A percentile compares a stretch with the other conserved stretches of the same genome.
phyloP scores from a whole-genome alignment of 2,113 vertebrate species.

The Addax nasomaculatus region DNA sequence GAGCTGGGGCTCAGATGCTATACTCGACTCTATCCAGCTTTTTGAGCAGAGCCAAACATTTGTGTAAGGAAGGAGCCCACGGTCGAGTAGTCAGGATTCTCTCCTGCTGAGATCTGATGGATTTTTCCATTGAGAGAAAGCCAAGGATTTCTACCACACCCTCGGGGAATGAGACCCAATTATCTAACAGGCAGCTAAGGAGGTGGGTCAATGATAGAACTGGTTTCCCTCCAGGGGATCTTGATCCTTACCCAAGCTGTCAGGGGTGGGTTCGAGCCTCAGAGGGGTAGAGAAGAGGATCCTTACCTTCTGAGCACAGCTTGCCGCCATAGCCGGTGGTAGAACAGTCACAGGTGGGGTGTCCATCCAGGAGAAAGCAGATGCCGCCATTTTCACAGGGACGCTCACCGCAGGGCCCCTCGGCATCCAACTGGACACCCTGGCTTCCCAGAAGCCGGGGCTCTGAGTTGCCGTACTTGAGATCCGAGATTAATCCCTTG shows the following conservation, averaged over 20 bases:
- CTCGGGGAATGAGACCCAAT: neutral
- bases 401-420: conserved; percentile 92
- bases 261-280: neutral
- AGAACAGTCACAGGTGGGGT: conserved; percentile 95
- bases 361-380: conserved; percentile 92
- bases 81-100: neutral
- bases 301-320: conserved; percentile 98
- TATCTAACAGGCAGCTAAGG: neutral
- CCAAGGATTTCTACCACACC: neutral
- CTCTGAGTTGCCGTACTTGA: conserved; percentile 92
- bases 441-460: conserved; percentile 91
- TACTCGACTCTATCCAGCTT: neutral
- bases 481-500: conserved; percentile 93
- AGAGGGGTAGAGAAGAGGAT: neutral
- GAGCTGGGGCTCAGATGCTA: neutral
- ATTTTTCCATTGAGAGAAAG: neutral
- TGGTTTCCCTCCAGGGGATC: neutral
- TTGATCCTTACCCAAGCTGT: neutral
- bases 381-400: conserved; percentile 96
- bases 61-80: neutral
- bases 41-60: neutral
- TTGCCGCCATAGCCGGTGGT: conserved; percentile 93
- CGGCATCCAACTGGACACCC: conserved; percentile 89
- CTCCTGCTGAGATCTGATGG: neutral
- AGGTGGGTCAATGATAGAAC: fast-evolving